A percentile compares a stretch with the other conserved stretches of the same genome.
Evolutionary conservation across 2,888 invertebrate species (phyloP).

Genomic region (Pemphredon lugubris): DNA sequence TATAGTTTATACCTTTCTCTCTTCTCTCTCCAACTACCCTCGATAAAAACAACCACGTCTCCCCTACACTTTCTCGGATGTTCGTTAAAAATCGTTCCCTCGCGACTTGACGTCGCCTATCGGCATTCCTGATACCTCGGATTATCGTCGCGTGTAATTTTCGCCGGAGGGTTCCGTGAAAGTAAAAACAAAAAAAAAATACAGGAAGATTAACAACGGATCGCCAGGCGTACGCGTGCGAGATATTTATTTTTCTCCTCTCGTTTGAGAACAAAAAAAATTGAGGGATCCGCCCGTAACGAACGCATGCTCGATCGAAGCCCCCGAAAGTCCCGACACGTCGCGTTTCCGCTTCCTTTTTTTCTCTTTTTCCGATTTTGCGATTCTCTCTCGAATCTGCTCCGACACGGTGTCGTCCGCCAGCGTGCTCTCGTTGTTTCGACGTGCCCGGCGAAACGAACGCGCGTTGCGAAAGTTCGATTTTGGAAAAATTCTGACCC

Average conservation of each 20-base stretch:
- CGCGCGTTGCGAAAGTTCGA: not conserved
- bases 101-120: too few relatives aligned
- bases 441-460: not conserved
- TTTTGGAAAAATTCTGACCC: not conserved
- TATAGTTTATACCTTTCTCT: conserved; percentile 81
- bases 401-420: conserved; percentile 3
- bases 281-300: conserved; percentile 20
- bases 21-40: conserved; percentile 19
- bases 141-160: not conserved
- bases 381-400: too few relatives aligned
- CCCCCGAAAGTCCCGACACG: not conserved
- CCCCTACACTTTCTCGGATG: not conserved
- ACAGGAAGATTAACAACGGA: too few relatives aligned
- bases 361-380: too few relatives aligned
- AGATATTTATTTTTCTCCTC: not conserved
- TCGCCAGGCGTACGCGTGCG: not conserved
- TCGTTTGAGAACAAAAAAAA: not conserved
- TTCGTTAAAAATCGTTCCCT: not conserved
- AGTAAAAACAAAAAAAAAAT: conserved; percentile 16
- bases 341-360: not conserved
- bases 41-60: not conserved
- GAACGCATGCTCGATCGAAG: conserved; percentile 18
- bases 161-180: conserved; percentile 2
- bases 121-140: too few relatives aligned
- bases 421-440: conserved; percentile 1